Percentiles rank a stretch among this genome's conserved stretches.
Evolutionary conservation across 2,888 invertebrate species (phyloP).

Genomic region (Willowsia nigromaculata): DNA sequence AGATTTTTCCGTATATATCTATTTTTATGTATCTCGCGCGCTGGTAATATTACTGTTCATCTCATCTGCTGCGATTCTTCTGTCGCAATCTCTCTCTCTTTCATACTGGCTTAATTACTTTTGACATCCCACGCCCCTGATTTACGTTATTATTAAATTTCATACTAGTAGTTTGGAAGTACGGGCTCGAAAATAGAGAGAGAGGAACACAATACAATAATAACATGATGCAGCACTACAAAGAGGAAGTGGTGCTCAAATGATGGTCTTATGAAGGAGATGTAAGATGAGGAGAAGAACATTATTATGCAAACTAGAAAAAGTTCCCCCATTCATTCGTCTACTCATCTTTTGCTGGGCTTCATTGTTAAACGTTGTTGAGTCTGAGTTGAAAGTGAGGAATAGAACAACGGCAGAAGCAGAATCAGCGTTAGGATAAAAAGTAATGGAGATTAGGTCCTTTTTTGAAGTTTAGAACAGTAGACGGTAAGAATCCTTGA

Average conservation of each 20-base stretch:
- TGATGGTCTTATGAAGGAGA: background rate
- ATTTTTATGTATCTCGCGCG: background rate
- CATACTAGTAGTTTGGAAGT: background rate
- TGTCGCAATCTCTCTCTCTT: background rate
- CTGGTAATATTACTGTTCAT: constrained; percentile 24
- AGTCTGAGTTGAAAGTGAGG: background rate
- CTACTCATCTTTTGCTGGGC: no score
- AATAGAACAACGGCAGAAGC: background rate
- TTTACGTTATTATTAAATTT: constrained; percentile 52
- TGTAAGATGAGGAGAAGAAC: constrained; percentile 1
- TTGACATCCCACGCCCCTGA: constrained; percentile 54
- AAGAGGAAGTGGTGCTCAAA: background rate
- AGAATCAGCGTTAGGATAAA: background rate
- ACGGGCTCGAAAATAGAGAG: background rate
- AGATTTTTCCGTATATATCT: background rate
- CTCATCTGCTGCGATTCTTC: constrained; percentile 1
- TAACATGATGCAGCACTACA: background rate
- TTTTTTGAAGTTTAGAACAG: background rate
- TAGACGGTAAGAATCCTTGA: no score
- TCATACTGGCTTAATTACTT: constrained; percentile 41
- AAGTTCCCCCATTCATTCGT: constrained; percentile 33
- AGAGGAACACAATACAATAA: background rate
- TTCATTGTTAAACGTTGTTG: background rate
- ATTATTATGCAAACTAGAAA: constrained; percentile 52
- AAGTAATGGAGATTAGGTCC: no score